Evolutionary conservation across 2,797 vertebrate species (phyloP).

Genomic region (Toxotes lorentzi): DNA sequence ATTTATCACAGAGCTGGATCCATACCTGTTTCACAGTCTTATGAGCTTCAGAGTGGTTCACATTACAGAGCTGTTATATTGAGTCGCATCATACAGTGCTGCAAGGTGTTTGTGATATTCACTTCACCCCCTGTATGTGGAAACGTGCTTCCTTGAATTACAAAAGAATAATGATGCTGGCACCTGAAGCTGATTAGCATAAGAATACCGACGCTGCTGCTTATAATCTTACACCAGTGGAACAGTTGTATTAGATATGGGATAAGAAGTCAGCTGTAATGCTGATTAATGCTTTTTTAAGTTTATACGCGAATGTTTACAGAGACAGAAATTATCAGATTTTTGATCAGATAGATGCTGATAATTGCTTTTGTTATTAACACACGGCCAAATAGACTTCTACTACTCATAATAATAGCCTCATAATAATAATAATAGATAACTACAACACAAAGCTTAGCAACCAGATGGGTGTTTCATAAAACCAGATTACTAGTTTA

Average conservation of each 20-base stretch:
- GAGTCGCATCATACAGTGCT: neutral
- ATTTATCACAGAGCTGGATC: neutral
- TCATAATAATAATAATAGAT: too few relatives aligned
- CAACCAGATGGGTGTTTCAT: too few relatives aligned
- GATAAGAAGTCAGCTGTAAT: neutral
- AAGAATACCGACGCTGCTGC: neutral
- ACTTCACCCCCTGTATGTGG: neutral
- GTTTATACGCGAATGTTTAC: too few relatives aligned
- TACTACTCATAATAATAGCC: too few relatives aligned
- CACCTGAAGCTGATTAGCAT: slow-evolving; percentile 10
- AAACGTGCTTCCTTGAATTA: neutral
- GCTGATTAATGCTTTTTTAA: neutral
- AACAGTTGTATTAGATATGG: neutral
- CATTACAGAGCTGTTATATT: neutral
- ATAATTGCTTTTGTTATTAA: too few relatives aligned
- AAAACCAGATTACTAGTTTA: too few relatives aligned
- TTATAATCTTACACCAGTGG: slow-evolving; percentile 8
- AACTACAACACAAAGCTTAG: too few relatives aligned
- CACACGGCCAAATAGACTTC: too few relatives aligned
- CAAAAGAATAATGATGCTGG: slow-evolving; percentile 1
- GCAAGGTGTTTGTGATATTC: slow-evolving; percentile 3
- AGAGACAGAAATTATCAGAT: too few relatives aligned
- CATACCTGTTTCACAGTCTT: neutral
- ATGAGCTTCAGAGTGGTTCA: too few relatives aligned
- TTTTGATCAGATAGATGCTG: too few relatives aligned